Base-by-base conservation (phyloP, 2,113 vertebrate genomes). In the Piprites chloris region DNA sequence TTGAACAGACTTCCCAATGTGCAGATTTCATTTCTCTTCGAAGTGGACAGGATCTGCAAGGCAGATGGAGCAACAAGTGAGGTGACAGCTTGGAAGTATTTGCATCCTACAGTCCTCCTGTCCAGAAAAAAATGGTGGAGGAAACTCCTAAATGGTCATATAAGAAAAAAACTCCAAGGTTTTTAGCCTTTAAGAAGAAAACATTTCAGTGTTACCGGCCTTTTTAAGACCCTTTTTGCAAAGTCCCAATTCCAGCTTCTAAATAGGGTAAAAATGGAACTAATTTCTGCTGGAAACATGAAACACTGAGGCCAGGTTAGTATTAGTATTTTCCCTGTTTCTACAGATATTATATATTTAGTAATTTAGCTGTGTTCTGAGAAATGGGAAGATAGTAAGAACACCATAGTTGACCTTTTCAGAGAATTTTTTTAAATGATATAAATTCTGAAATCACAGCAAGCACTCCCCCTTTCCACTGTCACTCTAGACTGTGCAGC, bases 381-480 rank as follows among this genome's bases (percentile, higher is more conserved):
- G 56, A 10, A 42, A 71, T 11, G 11, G 26, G 30, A 74, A 67
- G 10, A 10, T 37, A 63, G 27, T 4, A 68, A 33, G 13, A 89
- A 66, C 26, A 37, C 6, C 11, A 58, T 4, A 35, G 9, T 5
- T 53, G 23, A 24, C 9, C 61, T 53, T 84, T 47, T n/a, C 39
- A 71, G 33, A 81, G 19, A 73, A 69, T 55, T 52, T 87, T 69
- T 12, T 4, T 0, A 42, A 59, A 28, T 52, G 3, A 58, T n/a
- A 13, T 18, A 18, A 73, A 81, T 62, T 72, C 22, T 42, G 12
- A 85, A 87, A 49, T 50, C 28, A 18, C 61, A 78, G n/a, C 26
- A 59, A n/a, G 5, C 0, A 0, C 74, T 61, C 0, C 11, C 22
- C 8, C 6, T 35, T 44, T 26, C 35, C 28, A 53, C 39, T 27